Base-by-base conservation (phyloP, 2,888 invertebrate species). In the Thereva unica region DNA sequence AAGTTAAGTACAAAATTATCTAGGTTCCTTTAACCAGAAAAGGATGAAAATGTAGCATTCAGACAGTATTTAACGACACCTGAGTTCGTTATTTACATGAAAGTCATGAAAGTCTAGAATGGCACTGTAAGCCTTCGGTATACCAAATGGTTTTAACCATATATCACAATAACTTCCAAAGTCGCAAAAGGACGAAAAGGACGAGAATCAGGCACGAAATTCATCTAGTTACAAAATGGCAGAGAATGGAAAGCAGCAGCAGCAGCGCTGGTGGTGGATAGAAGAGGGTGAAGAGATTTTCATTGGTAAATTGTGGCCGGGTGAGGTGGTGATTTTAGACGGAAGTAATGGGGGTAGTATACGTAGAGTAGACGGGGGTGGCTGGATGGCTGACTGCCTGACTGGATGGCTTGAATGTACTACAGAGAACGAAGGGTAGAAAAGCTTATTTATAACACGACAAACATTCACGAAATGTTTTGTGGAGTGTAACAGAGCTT, bases 71-170 rank as follows among this genome's bases (percentile, higher is more conserved):
- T 61, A 61, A 61, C 61, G 61, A 61, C 61, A 61, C 61, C 61
- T 61, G 61, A 61, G 50, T 61, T 50, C 61, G 61, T 61, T 61
- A 61, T 61, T 61, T 61, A 61, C 61, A 61, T 50, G 61, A 61
- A 61, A 61, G 50, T 61, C 50, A 61, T 50, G 61, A 61, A 61
- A 61, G 50, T 61, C 50, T 61, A 35, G 40, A 61, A 50, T 50
- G 50, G 61, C 61, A 50, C 61, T 61, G 23, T 23, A 50, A 61
- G 61, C 50, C 50, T 50, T 61, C 50, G 50, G 50, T 61, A 61
- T 61, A 61, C 61, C 50, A 61, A 61, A 61, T 61, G 61, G 61
- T 61, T 50, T 61, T 50, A 50, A 50, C 61, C 61, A 61, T 61
- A 61, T 61, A 61, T 61, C 61, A 61, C 61, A 50, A 61, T 61